Evolutionary conservation across 2,113 vertebrate genomes (phyloP), one percentile per base, ranked within the genome.

Genomic region (Anarrhichthys ocellatus): DNA sequence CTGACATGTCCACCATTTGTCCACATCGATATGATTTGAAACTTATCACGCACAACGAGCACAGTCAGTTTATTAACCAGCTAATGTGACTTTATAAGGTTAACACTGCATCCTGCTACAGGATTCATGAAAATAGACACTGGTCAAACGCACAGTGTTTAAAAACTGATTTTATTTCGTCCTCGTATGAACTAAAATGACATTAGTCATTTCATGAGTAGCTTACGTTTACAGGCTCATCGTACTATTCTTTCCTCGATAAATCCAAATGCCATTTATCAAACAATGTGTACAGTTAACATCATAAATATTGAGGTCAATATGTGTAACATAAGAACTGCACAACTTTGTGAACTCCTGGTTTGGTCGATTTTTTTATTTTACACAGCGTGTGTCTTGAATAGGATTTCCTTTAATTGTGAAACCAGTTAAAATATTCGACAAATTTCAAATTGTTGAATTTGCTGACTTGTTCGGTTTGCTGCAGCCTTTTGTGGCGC

Each of bases 401-500:
- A 5, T 22, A 22, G 3, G 7, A 22, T 22, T 14, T 34, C 32
- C 18, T 32, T 63, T 36, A 38, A 63, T 5, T 63, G 61, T 38
- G 34, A 63, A 34, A 4, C 34, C 4, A 36, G 34, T 63, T 63
- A 4, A 74, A 76, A 52, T 58, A 38, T 14, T 22, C 56, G 7
- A 2, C 29, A 4, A 15, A n/a, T 72, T 76, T 59, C 8, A 68
- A 58, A 22, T 42, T 40, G 54, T 44, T 64, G 46, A 63, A 58
- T 32, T 5, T 11, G 63, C 13, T 13, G 24, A 29, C 34, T 27
- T 75, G 46, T 73, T 27, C 34, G 69, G 54, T 86, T 78, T 78
- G 54, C 78, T 6, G 9, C 79, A 87, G 68, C 52, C 76, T 44
- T 63, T 78, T 67, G n/a, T 13, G 38, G 44, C 27, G 59, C 65